Evolutionary conservation across 1,140 invertebrate genomes (phyloP), one percentile per base, ranked within the genome.

Genomic region (Cotesia vestalis): DNA sequence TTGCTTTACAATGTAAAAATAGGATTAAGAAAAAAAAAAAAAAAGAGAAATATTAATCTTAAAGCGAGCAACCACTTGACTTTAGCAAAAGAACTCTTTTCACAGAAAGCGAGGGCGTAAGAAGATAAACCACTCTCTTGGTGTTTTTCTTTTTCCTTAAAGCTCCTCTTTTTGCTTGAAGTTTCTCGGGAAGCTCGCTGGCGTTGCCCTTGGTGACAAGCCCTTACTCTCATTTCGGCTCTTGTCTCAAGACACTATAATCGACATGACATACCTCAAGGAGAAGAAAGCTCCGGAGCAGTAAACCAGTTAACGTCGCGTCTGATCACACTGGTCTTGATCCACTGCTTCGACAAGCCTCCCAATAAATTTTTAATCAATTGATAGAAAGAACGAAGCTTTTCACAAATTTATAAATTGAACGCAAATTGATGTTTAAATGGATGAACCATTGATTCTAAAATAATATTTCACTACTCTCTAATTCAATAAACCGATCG

Each of bases 141-240:
- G 40, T 46, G 40, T 46, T 46, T 46, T 61, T 61, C 60, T 20
- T 35, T 36, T n/a, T 36, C 60, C 27, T 57, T 35, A 40, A 66
- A 46, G 36, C 6, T n/a, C 17, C n/a, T 68, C 55, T 20, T 68
- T 59, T 68, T 17, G 51, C 35, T 68, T 68, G 34, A 35, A 59
- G 52, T 55, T 68, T 68, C 59, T n/a, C 51, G 51, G 9, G n/a
- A 52, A 55, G 57, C 35, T 46, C 11, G 1, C 57, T 12, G 27
- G 27, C 27, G 36, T 69, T 69, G 67, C 57, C 57, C 57, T 69
- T 69, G 67, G 35, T 46, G 67, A 69, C 57, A 59, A 69, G 67
- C 67, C 67, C 67, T 69, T 61, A 35, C 14, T 69, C 57, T 61
- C 57, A 57, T 60, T 69, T 20, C 17, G 4, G 20, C 2, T 17